phyloP scores from a whole-genome alignment of 2,888 invertebrate species.

The Lochmaea capreae region DNA sequence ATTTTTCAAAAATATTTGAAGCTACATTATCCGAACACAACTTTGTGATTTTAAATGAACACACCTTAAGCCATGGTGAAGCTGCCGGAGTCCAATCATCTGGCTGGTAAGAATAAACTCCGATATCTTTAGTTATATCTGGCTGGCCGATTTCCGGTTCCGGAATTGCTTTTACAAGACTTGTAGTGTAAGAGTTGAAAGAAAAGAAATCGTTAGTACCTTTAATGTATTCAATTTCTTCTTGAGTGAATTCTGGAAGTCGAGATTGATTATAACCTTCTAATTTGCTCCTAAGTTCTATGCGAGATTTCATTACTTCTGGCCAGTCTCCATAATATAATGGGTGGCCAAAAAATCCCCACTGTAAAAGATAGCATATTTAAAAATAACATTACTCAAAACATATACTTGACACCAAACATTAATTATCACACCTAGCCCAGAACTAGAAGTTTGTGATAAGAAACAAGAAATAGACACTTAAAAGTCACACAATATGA shows the following conservation, averaged over 20 bases:
- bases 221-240: constrained; percentile 72
- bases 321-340: constrained; percentile 78
- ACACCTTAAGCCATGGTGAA: constrained; percentile 18
- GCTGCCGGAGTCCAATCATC: constrained; percentile 17
- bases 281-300: constrained; percentile 70
- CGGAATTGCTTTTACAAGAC: constrained; percentile 14
- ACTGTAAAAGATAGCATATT: constrained; percentile 33
- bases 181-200: constrained; percentile 76
- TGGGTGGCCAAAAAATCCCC: constrained; percentile 65
- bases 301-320: constrained; percentile 70
- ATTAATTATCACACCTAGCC: too few relatives aligned
- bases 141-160: constrained; percentile 28
- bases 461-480: too few relatives aligned
- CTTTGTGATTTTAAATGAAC: too few relatives aligned
- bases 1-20: not conserved
- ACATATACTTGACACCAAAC: too few relatives aligned
- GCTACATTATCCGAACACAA: too few relatives aligned
- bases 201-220: constrained; percentile 79
- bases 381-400: too few relatives aligned
- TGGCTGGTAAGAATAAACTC: constrained; percentile 19
- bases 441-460: too few relatives aligned
- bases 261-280: constrained; percentile 73
- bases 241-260: constrained; percentile 71
- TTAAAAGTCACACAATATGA: too few relatives aligned
- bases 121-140: constrained; percentile 13